Percentiles rank a stretch among this genome's conserved stretches.
Evolutionary conservation across 1,140 invertebrate species (phyloP).

Genomic region (Solenopsis fugax): DNA sequence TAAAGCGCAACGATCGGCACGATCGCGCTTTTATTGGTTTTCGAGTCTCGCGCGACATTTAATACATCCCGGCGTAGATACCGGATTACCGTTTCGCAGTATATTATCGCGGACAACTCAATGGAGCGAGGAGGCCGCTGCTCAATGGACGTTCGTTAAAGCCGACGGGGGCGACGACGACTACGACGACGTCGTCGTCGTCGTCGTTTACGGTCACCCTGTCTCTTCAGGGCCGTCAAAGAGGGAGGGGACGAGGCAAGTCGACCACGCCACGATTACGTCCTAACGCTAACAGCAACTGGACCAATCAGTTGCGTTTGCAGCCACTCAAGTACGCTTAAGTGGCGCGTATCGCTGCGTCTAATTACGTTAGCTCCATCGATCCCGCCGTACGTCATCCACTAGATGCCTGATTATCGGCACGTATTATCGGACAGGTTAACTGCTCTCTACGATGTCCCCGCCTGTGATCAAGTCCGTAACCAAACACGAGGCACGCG

Average conservation of each 20-base stretch:
- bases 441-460: constrained; percentile 71
- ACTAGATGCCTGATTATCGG: constrained; percentile 77
- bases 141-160: constrained; percentile 54
- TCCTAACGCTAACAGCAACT: constrained; percentile 67
- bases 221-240: constrained; percentile 11
- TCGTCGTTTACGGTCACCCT: constrained; percentile 51
- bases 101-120: constrained; percentile 52
- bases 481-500: constrained; percentile 62
- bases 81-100: constrained; percentile 55
- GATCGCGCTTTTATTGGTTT: constrained; percentile 56
- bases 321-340: constrained; percentile 78
- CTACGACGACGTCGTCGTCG: background rate
- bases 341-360: constrained; percentile 76
- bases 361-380: constrained; percentile 78
- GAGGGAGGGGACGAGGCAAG: constrained; percentile 8
- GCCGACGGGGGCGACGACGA: constrained; percentile 49
- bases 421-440: constrained; percentile 75
- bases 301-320: constrained; percentile 77
- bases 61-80: constrained; percentile 54
- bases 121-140: constrained; percentile 54
- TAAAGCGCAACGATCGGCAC: constrained; percentile 50
- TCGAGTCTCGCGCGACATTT: constrained; percentile 61
- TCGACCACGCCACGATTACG: constrained; percentile 54
- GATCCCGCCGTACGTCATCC: constrained; percentile 72
- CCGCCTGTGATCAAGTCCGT: constrained; percentile 58